phyloP scores from a whole-genome alignment of 2,113 vertebrate genomes.

The Carollia perspicillata region DNA sequence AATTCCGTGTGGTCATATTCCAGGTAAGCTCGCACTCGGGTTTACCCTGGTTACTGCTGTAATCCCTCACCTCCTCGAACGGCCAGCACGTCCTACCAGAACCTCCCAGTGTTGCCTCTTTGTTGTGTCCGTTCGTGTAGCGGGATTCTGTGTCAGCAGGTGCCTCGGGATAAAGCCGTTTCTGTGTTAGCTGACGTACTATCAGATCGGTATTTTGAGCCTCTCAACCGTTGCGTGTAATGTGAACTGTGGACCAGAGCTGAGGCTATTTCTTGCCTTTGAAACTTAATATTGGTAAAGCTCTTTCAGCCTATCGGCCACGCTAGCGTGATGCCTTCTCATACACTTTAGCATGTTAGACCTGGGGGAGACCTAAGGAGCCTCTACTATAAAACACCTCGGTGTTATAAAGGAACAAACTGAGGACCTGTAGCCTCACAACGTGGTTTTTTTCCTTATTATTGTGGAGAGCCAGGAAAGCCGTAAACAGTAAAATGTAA shows the following conservation, averaged over 20 bases:
- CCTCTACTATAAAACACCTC: not conserved
- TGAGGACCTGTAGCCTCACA: not conserved
- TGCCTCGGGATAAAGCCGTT: conserved; percentile 46
- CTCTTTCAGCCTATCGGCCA: conserved; percentile 65
- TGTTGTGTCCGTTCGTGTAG: conserved; percentile 32
- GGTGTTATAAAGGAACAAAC: not conserved
- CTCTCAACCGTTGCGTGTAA: conserved; percentile 76
- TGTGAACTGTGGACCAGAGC: conserved; percentile 81
- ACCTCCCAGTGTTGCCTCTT: not conserved
- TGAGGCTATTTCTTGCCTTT: conserved; percentile 82
- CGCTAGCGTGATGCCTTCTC: conserved; percentile 44
- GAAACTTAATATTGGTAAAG: conserved; percentile 81
- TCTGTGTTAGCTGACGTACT: conserved; percentile 65
- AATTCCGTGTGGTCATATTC: conserved; percentile 96
- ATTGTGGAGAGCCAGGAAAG: conserved; percentile 59
- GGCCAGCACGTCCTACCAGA: not conserved
- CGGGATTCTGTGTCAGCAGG: not conserved
- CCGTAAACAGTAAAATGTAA: conserved; percentile 45
- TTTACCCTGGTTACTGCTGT: not conserved
- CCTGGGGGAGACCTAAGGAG: not conserved
- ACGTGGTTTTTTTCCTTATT: conserved; percentile 53
- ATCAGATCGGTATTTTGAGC: conserved; percentile 82
- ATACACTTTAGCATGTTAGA: not conserved
- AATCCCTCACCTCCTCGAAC: not conserved
- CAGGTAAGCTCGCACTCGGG: conserved; percentile 85